Base-by-base conservation (phyloP, 1,140 invertebrate species). In the Nasonia vitripennis region DNA sequence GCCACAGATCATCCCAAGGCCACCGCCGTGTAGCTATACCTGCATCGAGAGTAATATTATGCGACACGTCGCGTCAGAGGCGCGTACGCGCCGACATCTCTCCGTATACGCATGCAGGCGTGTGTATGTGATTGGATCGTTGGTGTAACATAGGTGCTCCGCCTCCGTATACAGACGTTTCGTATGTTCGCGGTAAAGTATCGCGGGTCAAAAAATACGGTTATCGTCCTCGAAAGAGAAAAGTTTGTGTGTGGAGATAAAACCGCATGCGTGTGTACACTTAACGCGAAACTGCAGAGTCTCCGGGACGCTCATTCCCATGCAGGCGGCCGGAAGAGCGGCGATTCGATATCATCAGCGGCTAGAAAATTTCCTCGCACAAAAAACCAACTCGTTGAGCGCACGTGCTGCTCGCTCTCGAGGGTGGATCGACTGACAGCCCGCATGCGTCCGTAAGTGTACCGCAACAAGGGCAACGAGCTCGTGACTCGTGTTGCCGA, bases 321-420 rank as follows among this genome's bases (percentile, higher is more conserved):
- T 81, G 84, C 73, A 77, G 84, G 84, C 70, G 71, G n/a, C 20
- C 80, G 84, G 73, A 86, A 41, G 34, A 7, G 6, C 6, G 55
- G 55, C 20, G 27, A 78, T 68, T 75, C 70, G 71, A 62, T 85
- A 85, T 80, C 41, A 85, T 80, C 41, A 74, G 1, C 62, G 17
- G 55, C 14, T 62, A 62, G n/a, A 78, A 73, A 85, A 80, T 80
- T 80, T 78, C 41, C 37, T 85, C 20, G 23, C 9, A 71, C 68
- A 78, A 78, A 84, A 78, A 31, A 45, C 55, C 14, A 83, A 51
- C 41, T 73, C n/a, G 20, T 83, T 78, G 45, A 12, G 23, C 27
- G 74, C 82, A 84, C 82, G 70, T 74, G 78, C 17, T 37, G 48
- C 20, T 71, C 17, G 17, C 12, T 17, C 55, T 79, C 78, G 78